Conservation (phyloP, 2,797 vertebrate genomes). For the Sternotherus odoratus region DNA sequence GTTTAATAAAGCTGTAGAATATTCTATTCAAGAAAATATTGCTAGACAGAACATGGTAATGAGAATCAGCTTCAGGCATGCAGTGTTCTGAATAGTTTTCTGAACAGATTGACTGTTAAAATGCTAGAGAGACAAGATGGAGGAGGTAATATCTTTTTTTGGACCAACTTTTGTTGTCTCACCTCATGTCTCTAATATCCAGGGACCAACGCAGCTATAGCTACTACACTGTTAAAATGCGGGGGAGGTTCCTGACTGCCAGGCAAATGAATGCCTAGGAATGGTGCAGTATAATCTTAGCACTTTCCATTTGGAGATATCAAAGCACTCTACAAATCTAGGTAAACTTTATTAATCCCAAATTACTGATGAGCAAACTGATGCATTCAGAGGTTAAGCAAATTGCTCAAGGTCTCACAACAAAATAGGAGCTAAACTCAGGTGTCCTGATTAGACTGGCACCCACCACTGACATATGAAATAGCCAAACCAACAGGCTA, state of each 20-base stretch:
- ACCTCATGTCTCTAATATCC: neutral
- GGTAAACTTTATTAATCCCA: neutral
- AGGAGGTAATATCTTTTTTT: neutral
- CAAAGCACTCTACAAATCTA: slow-evolving; percentile 11
- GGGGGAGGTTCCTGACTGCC: neutral
- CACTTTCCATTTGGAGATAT: neutral
- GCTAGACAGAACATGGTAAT: fast-evolving
- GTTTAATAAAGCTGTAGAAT: neutral
- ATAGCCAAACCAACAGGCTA: neutral
- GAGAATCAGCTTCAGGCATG: fast-evolving
- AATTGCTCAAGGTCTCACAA: neutral
- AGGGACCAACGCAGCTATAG: too few species aligned
- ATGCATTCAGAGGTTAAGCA: neutral
- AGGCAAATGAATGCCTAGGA: neutral
- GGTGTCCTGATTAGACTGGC: neutral
- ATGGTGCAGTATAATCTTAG: neutral
- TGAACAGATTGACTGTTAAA: slow-evolving; percentile 1
- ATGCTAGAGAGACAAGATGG: neutral
- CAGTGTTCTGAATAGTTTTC: neutral
- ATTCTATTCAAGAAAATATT: neutral
- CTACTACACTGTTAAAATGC: too few species aligned
- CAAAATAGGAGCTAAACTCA: neutral
- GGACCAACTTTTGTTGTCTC: neutral
- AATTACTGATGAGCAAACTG: slow-evolving; percentile 10
- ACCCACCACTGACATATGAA: neutral